phyloP scores from a whole-genome alignment of 2,888 invertebrate genomes.

The Branchellion lobata region DNA sequence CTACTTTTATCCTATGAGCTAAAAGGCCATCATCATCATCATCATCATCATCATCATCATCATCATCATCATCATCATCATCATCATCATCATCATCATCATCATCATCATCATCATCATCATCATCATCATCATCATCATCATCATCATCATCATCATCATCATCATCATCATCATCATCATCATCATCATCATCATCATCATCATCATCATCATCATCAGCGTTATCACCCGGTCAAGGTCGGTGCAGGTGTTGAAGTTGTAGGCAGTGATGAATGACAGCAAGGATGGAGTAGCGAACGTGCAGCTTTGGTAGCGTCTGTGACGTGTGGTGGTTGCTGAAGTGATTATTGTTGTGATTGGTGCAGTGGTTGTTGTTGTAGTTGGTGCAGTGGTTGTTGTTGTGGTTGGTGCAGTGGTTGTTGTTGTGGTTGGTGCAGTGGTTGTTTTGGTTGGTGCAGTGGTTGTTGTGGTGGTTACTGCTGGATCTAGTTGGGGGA shows the following conservation, averaged over 20 bases:
- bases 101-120: slow-evolving; percentile 18
- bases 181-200: neutral
- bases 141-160: slow-evolving; percentile 1
- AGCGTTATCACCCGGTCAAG: slow-evolving; percentile 66
- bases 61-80: slow-evolving; percentile 39
- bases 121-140: slow-evolving; percentile 1
- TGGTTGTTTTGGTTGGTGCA: slow-evolving; percentile 8
- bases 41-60: slow-evolving; percentile 1
- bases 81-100: slow-evolving; percentile 30
- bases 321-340: neutral
- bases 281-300: slow-evolving; percentile 68
- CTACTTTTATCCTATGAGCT: neutral
- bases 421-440: neutral
- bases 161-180: slow-evolving; percentile 35
- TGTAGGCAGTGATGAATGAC: slow-evolving; percentile 73
- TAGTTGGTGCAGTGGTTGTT: slow-evolving; percentile 2
- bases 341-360: neutral
- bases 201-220: slow-evolving; percentile 23
- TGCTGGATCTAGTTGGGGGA: too few relatives aligned
- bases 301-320: neutral
- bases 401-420: too few relatives aligned
- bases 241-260: slow-evolving; percentile 74
- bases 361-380: slow-evolving; percentile 19
- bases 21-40: slow-evolving; percentile 4
- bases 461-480: too few relatives aligned